phyloP scores from a whole-genome alignment of 2,113 vertebrate genomes.

The Gavia stellata region DNA sequence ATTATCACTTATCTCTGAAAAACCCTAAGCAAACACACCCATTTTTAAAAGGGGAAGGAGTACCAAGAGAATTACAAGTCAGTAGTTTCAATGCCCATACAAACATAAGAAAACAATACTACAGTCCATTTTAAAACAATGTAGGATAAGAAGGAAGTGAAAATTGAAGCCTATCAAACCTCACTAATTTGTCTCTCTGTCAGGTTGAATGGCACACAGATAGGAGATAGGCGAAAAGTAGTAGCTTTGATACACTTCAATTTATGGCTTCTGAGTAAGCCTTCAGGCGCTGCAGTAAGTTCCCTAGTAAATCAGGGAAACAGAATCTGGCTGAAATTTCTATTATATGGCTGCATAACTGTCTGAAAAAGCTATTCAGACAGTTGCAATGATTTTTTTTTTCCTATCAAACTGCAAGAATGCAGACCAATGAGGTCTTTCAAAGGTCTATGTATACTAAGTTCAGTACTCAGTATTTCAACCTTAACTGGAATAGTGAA shows the following conservation, averaged over 20 bases:
- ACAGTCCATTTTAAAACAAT: not conserved
- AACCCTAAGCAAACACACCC: not conserved
- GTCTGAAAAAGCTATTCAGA: not conserved
- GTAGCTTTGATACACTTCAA: not conserved
- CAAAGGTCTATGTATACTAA: not conserved
- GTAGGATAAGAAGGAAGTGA: not conserved
- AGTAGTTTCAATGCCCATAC: not conserved
- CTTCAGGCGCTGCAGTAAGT: not conserved
- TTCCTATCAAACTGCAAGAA: not conserved
- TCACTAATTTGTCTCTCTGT: not conserved
- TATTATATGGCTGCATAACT: not conserved
- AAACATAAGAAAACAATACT: not conserved
- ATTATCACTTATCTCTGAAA: not conserved
- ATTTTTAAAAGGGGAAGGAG: not conserved
- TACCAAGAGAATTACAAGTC: not conserved
- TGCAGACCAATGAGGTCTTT: not conserved
- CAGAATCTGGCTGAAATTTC: not conserved
- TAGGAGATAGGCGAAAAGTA: not conserved
- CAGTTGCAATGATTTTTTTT: not conserved
- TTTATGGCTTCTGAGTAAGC: not conserved
- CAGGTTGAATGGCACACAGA: not conserved
- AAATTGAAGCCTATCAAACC: not conserved
- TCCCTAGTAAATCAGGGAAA: not conserved
- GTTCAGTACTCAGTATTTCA: not conserved
- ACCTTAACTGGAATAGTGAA: not conserved